Conservation (phyloP, 2,888 invertebrate species). For the Brachypalpus laphriformis region DNA sequence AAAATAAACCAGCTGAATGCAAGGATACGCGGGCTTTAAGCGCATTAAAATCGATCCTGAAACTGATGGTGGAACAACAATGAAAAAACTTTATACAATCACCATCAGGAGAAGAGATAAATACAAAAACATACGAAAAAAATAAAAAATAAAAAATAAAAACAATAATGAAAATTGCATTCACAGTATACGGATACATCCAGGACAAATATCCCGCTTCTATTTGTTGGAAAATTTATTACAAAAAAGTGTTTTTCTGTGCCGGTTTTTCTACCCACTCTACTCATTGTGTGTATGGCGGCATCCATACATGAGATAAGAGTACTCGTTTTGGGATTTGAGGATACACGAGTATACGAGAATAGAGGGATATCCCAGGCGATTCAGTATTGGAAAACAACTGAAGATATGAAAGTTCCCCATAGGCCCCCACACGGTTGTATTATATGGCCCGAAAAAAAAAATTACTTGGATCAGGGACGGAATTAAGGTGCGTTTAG, state of each 20-base stretch:
- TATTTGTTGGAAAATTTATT: slow-evolving; percentile 65
- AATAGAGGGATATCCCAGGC: slow-evolving; percentile 5
- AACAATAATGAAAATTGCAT: slow-evolving; percentile 71
- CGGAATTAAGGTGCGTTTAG: slow-evolving; percentile 11
- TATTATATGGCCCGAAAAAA: background rate
- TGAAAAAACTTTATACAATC: slow-evolving; percentile 2
- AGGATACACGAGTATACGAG: slow-evolving; percentile 28
- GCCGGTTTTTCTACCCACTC: background rate
- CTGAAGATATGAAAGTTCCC: slow-evolving; percentile 47
- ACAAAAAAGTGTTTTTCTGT: slow-evolving; percentile 35
- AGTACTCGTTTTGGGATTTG: slow-evolving; percentile 44
- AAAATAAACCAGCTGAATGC: slow-evolving; percentile 4
- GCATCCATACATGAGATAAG: slow-evolving; percentile 25
- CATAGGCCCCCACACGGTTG: background rate
- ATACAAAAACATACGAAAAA: slow-evolving; percentile 16
- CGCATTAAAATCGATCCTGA: slow-evolving; percentile 47
- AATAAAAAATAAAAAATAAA: slow-evolving; percentile 43
- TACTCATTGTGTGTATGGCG: background rate
- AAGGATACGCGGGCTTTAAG: slow-evolving; percentile 14
- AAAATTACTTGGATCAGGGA: background rate
- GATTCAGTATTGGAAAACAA: slow-evolving; percentile 7
- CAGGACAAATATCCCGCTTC: slow-evolving; percentile 31
- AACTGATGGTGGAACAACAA: slow-evolving; percentile 6
- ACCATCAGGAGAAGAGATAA: slow-evolving; percentile 32
- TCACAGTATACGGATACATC: slow-evolving; percentile 4